Conservation (phyloP, 2,113 vertebrate species). For the Brachirus orientalis region DNA sequence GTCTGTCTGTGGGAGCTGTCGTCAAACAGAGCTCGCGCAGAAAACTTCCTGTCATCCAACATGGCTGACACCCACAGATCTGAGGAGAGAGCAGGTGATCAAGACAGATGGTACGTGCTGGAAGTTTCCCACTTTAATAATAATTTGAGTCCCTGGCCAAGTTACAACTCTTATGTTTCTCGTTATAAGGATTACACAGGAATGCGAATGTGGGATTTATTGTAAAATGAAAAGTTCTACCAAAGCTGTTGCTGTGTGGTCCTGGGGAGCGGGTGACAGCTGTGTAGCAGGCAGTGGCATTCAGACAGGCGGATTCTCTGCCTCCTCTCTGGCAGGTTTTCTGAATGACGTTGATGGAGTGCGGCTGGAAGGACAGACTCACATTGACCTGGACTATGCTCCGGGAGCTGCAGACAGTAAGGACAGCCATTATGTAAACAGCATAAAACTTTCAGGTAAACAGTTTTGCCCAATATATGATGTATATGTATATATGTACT, state of each 20-base stretch:
- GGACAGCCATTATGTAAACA: background rate
- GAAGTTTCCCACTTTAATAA: background rate
- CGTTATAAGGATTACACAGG: background rate
- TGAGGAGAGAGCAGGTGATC: slow-evolving; percentile 52
- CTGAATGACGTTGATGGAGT: slow-evolving; percentile 89
- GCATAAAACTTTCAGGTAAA: background rate
- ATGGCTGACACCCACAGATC: slow-evolving; percentile 83
- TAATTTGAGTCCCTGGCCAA: background rate
- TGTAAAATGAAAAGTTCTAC: slow-evolving; percentile 62
- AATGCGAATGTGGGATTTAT: background rate
- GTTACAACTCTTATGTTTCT: background rate
- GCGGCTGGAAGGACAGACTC: slow-evolving; percentile 83
- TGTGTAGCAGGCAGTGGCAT: slow-evolving; percentile 86
- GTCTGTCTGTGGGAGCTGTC: slow-evolving; percentile 84
- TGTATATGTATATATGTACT: background rate
- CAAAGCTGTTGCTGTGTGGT: slow-evolving; percentile 74
- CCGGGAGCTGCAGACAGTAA: slow-evolving; percentile 81
- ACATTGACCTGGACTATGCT: slow-evolving; percentile 86
- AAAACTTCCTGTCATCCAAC: slow-evolving; percentile 87
- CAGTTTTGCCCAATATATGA: too few relatives aligned
- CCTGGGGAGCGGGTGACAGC: slow-evolving; percentile 77
- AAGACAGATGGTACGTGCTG: slow-evolving; percentile 15
- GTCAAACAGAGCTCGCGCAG: slow-evolving; percentile 88
- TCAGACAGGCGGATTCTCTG: slow-evolving; percentile 86
- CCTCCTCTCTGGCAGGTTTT: slow-evolving; percentile 85